Base-by-base conservation (phyloP, 2,113 vertebrate species). In the Salvator merianae region DNA sequence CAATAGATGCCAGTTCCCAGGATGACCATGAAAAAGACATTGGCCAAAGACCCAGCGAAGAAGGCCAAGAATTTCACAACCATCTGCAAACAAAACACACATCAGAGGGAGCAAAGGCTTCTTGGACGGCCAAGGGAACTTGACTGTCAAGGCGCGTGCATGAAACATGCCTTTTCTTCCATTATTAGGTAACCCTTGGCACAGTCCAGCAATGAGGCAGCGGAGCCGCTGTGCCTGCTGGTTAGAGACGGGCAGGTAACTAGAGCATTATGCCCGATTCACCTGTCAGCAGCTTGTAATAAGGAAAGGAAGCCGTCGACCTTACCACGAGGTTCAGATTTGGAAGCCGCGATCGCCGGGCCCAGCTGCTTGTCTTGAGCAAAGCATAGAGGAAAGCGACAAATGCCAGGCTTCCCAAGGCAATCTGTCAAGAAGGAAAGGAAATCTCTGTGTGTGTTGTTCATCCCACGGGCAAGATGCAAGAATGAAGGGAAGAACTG, bases 281-380 rank as follows among this genome's bases (percentile, higher is more conserved):
- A 30, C 14, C 28, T 50, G 10, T 8, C 32, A 76, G 24, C 43
- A 36, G 1, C 1, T 43, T 16, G 9, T 22, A n/a, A 2, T 26
- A 40, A 9, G 47, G 30, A 74, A 77, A 55, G 14, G 20, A 20
- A n/a, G 63, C n/a, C 0, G 2, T 14, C 22, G 40, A 43, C 40
- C 89, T 88, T 80, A 92, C 92, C 84, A 65, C 36, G 5, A 92
- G 40, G 28, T 79, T 85, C 40, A 91, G 77, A n/a, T 86, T 88
- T 77, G 91, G 90, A 66, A 91, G 89, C 2, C 90, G 88, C 3
- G 86, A 87, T 73, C 93, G 79, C 47, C 87, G 90, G n/a, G 88
- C 69, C 93, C 93, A 94, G 38, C 87, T 92, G 78, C 83, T 92
- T 8, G 88, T 91, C 81, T 92, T 83, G 66, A 93, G 34, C 71